phyloP scores from a whole-genome alignment of 2,113 vertebrate genomes.

The Pseudopodoces humilis region DNA sequence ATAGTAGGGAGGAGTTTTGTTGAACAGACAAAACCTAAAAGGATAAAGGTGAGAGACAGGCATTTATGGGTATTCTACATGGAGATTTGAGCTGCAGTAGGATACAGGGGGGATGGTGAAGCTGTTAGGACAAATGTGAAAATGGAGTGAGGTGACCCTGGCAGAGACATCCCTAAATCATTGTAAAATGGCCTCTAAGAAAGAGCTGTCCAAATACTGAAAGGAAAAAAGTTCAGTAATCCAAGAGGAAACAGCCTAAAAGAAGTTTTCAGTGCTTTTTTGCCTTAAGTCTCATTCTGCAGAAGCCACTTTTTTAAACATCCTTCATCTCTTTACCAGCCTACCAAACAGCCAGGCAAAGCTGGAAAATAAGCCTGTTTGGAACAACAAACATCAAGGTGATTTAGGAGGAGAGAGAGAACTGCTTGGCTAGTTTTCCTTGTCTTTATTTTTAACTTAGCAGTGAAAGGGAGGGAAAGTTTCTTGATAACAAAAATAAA shows the following conservation, averaged over 20 bases:
- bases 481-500: slow-evolving; percentile 1
- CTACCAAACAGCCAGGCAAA: not conserved
- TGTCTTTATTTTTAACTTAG: not conserved
- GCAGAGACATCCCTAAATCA: not conserved
- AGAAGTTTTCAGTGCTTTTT: not conserved
- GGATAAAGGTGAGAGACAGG: not conserved
- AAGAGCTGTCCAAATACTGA: not conserved
- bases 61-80: not conserved
- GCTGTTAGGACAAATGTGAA: not conserved
- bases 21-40: not conserved
- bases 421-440: not conserved
- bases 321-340: not conserved
- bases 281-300: not conserved
- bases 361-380: not conserved
- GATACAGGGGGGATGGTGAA: not conserved
- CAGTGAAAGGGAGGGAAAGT: not conserved
- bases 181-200: not conserved
- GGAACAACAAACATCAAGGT: not conserved
- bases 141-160: not conserved
- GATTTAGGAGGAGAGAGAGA: not conserved
- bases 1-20: not conserved
- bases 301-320: not conserved
- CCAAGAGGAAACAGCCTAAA: not conserved
- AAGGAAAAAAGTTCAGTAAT: not conserved
- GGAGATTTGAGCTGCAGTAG: not conserved